A percentile compares a stretch with the other conserved stretches of the same genome.
Conservation (phyloP, 2,113 vertebrate genomes). For the Nibea albiflora region DNA sequence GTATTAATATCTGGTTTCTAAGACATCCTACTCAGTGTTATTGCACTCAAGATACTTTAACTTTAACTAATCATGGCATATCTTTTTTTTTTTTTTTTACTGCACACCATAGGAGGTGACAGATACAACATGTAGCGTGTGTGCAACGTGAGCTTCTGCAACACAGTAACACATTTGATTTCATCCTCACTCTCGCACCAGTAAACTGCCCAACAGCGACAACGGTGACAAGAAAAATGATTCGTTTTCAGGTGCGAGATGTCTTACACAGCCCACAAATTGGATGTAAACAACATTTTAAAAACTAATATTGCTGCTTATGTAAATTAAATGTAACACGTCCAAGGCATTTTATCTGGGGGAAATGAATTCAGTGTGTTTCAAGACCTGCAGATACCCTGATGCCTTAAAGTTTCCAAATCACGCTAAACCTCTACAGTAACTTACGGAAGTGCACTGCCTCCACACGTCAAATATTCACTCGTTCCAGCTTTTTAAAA, state of each 20-base stretch:
- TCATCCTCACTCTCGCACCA: background rate
- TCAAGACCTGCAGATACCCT: background rate
- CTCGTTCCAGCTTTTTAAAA: background rate
- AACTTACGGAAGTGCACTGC: too few species aligned
- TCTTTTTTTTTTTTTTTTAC: background rate
- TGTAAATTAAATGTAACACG: background rate
- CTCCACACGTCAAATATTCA: background rate
- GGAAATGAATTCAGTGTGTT: background rate
- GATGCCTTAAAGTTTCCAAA: too few species aligned
- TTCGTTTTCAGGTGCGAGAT: background rate
- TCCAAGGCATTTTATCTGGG: background rate
- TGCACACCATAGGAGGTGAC: background rate
- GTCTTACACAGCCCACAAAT: too few species aligned
- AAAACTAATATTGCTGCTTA: background rate
- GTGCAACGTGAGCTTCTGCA: background rate
- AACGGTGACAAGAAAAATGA: background rate
- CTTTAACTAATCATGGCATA: background rate
- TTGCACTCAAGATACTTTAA: background rate
- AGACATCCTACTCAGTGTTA: background rate
- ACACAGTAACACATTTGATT: background rate
- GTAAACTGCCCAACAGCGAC: too few species aligned
- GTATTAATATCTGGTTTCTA: background rate
- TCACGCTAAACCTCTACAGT: too few species aligned
- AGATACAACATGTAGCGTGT: background rate
- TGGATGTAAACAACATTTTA: too few species aligned